Conservation (phyloP, 2,113 vertebrate genomes). For the Clarias batrachus region DNA sequence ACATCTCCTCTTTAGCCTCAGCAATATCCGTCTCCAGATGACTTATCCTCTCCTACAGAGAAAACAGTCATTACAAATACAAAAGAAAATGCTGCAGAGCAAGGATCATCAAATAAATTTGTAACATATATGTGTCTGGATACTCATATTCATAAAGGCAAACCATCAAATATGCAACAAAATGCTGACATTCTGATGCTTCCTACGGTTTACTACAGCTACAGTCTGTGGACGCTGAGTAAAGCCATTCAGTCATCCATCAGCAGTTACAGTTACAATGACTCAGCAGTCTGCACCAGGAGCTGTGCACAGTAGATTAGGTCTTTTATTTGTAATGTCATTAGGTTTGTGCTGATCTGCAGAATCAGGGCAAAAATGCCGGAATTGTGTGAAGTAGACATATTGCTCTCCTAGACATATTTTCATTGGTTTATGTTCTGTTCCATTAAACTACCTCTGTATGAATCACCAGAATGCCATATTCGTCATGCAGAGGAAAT, state of each 20-base stretch:
- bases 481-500: not conserved
- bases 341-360: not conserved
- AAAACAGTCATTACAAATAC: not conserved
- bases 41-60: conserved; percentile 72
- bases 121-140: not conserved
- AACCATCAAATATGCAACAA: not conserved
- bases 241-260: not conserved
- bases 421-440: not conserved
- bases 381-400: not conserved
- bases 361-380: not conserved
- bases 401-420: not conserved
- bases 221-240: not conserved
- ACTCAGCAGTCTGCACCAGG: conserved; percentile 29
- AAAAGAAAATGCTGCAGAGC: not conserved
- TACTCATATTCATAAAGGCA: not conserved
- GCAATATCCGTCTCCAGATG: conserved; percentile 76
- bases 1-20: conserved; percentile 85
- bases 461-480: not conserved
- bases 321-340: not conserved
- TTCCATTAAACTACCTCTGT: not conserved
- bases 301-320: not conserved
- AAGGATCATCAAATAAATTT: no score
- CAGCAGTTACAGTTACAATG: conserved; percentile 15
- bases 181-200: not conserved
- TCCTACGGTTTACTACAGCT: not conserved